Evolutionary conservation across 2,888 invertebrate genomes (phyloP), one percentile per base, ranked within the genome.

Genomic region (Pseudococcus longispinus): DNA sequence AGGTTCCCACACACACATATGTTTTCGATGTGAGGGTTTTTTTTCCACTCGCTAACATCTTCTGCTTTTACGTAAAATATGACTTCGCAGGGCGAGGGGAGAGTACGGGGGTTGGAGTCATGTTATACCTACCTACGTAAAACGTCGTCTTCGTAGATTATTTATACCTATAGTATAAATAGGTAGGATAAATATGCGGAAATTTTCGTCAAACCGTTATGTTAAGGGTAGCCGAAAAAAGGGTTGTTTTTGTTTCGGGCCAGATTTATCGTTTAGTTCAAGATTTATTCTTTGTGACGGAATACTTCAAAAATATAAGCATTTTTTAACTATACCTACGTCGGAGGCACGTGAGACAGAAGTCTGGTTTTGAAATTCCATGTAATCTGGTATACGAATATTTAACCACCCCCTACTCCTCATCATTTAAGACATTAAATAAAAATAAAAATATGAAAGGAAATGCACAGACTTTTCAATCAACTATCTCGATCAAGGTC

Each of bases 1-100:
- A 51, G 51, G 55, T 37, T 84, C 60, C 37, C 55, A 60, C 84
- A 84, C 55, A 84, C 51, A 15, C 51, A 51, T 51, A 8, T 84
- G 84, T 84, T 65, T 65, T 26, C 26, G 8, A 51, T 46, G n/a
- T n/a, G 6, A 51, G 65, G 65, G 65, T 3, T 26, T 65, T 65
- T 15, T 60, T 65, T 26, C 26, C 60, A 0, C 51, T 51, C 51
- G n/a, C 15, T 18, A n/a, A 18, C n/a, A 46, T 51, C 51, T 51
- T 51, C 51, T n/a, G n/a, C n/a, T 2, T 51, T 51, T 51, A n/a
- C 51, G 51, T 51, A 51, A 51, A 51, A 51, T 51, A 51, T 51
- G 51, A 51, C 51, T 51, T 51, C n/a, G 51, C 15, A 4, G 13
- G n/a, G 6, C 15, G 3, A 11, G 44, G 44, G 44, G 44, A 3